Evolutionary conservation across 2,797 vertebrate species (phyloP), one percentile per base, ranked within the genome.

Genomic region (Neomorphus geoffroyi): DNA sequence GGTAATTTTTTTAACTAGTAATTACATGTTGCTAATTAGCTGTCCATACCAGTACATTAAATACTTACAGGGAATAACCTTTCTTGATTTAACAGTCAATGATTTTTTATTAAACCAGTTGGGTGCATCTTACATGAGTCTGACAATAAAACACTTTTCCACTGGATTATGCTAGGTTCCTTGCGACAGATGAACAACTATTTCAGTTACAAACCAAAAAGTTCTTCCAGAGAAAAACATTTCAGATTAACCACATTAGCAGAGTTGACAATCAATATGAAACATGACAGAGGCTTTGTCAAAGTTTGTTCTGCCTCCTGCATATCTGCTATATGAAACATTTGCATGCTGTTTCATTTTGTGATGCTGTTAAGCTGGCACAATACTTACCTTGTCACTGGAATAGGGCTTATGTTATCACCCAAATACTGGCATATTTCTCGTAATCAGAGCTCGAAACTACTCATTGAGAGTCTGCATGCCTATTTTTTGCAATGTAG

Each of bases 111-210:
- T 33, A 87, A 74, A 84, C 54, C 85, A 77, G 74, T 17, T 95
- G 71, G 30, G 54, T 87, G 79, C 51, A 78, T 95, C 94, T 94
- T 91, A 92, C 83, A 91, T 13, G 87, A 93, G 89, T 16, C 43
- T n/a, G 60, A 87, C 90, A 96, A 94, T 77, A 93, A 92, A 95
- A 93, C 7, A 51, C 78, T 91, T 93, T 95, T 95, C 94, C 93
- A 92, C 70, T 85, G 93, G 93, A 60, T 94, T 88, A 96, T 88
- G 84, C 84, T 94, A 93, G 87, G 84, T 71, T 91, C 48, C 95
- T 84, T 78, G 78, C 54, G 74, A 85, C 66, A 87, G 91, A 89
- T 18, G 78, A 84, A 58, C 84, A 93, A 95, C 81, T 91, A 94
- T 58, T 93, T 90, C 89, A 87, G 81, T 85, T 92, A 95, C 51